These are phyloP conservation scores for Tylochromis polylepis DNA, from an alignment of 2,113 vertebrate species.

Conservation along the genomic window DNA sequence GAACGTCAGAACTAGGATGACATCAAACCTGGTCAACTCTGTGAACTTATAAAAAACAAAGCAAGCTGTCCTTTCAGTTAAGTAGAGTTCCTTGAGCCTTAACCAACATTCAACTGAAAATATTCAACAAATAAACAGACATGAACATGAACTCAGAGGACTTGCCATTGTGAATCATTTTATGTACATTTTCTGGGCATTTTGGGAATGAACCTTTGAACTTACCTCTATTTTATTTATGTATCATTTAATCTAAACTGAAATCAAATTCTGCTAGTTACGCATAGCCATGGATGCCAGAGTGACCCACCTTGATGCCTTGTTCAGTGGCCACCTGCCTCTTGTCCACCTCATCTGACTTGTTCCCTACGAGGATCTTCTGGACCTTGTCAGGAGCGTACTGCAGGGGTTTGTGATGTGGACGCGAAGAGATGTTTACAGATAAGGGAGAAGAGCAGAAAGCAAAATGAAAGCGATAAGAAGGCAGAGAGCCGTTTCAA, in stretches of 20 bases:
- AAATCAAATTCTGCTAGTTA: not conserved
- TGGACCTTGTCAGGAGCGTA: conserved; percentile 91
- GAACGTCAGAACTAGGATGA: too few species aligned
- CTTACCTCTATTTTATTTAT: not conserved
- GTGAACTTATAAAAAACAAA: too few species aligned
- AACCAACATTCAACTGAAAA: too few species aligned
- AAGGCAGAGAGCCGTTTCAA: not conserved
- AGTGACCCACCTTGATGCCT: conserved; percentile 83
- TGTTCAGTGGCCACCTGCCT: conserved; percentile 93
- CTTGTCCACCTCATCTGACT: conserved; percentile 90
- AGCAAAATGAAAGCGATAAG: not conserved
- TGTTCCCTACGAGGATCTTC: conserved; percentile 95
- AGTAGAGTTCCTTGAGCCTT: too few species aligned
- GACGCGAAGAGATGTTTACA: not conserved
- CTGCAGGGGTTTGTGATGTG: conserved; percentile 57
- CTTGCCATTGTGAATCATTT: too few species aligned
- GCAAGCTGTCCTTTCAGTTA: too few species aligned
- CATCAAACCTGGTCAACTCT: too few species aligned
- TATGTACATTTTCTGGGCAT: not conserved
- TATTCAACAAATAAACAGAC: too few species aligned
- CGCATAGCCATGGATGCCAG: not conserved
- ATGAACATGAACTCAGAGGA: too few species aligned
- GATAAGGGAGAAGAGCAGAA: not conserved
- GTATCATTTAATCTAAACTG: not conserved
- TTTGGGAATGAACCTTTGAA: not conserved